Base-by-base conservation (phyloP, 2,888 invertebrate species). In the Palloptera scutellata region DNA sequence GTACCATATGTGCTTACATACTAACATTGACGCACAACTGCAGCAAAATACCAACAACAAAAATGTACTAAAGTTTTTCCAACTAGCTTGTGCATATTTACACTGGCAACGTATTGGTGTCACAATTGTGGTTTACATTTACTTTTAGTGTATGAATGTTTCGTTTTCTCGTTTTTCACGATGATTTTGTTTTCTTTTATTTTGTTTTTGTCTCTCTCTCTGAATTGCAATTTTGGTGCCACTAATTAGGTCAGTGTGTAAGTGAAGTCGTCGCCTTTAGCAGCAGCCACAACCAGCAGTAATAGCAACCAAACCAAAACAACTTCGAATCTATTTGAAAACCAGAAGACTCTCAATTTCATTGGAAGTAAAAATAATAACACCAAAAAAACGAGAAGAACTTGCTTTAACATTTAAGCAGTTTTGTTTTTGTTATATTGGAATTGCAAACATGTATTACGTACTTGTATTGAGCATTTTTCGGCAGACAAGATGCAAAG, bases 241-340 rank as follows among this genome's bases (percentile, higher is more conserved):
- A 64, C 45, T 64, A 67, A 67, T 59, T 67, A 64, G 67, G 67
- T 67, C 65, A 65, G 59, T 65, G 52, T 59, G 63, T 63, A 15
- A 57, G 57, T 40, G 13, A 11, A 57, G 40, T 11, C 40, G 13
- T 11, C 57, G 57, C 30, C 40, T 13, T 40, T 1, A 53, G 12
- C 19, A n/a, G 3, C 17, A 53, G 17, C 5, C 11, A 17, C 53
- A 53, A 2, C 5, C 53, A 53, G 17, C 53, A 53, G 8, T 19
- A n/a, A 53, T 5, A 53, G 8, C 13, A 19, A 19, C 8, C 53
- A 48, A 48, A 48, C 1, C 15, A 48, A 15, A 48, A 1, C 51
- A 15, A 4, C 54, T 19, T 54, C 54, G 19, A 48, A 48, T 13
- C 48, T 1, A 48, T 48, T 48, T 4, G 40, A 48, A 62, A 66